A percentile compares a stretch with the other conserved stretches of the same genome.
These are phyloP conservation scores for Numida meleagris DNA, from an alignment of 2,113 vertebrate species.

Conservation along the genomic window DNA sequence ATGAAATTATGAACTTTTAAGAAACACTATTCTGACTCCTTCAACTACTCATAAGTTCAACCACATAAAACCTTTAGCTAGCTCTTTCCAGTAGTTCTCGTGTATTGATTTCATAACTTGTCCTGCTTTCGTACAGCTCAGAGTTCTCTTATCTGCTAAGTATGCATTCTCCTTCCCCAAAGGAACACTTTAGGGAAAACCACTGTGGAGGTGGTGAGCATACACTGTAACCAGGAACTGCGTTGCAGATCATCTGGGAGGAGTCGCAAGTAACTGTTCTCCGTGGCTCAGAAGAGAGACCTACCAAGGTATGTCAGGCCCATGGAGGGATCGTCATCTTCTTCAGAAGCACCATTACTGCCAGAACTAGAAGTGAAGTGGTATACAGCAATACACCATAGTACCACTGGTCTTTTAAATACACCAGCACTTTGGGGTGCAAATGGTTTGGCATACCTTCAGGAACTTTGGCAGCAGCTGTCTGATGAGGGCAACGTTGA, in stretches of 20 bases:
- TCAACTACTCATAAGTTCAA: background rate
- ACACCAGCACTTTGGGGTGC: background rate
- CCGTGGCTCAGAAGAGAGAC: background rate
- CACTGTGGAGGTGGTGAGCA: background rate
- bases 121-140: background rate
- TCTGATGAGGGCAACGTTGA: background rate
- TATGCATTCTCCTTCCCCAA: background rate
- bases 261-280: background rate
- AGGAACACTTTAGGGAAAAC: background rate
- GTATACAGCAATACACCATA: background rate
- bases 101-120: background rate
- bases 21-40: background rate
- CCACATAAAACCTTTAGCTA: background rate
- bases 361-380: background rate
- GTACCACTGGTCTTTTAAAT: background rate
- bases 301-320: background rate
- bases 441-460: background rate
- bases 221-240: background rate
- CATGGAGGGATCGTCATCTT: rapidly evolving
- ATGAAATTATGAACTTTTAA: background rate
- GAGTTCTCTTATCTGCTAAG: background rate
- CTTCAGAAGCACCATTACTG: background rate
- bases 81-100: background rate
- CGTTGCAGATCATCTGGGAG: background rate
- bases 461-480: background rate